A percentile compares a stretch with the other conserved stretches of the same genome.
Conservation (phyloP, 2,113 vertebrate species). For the Sebastes fasciatus region DNA sequence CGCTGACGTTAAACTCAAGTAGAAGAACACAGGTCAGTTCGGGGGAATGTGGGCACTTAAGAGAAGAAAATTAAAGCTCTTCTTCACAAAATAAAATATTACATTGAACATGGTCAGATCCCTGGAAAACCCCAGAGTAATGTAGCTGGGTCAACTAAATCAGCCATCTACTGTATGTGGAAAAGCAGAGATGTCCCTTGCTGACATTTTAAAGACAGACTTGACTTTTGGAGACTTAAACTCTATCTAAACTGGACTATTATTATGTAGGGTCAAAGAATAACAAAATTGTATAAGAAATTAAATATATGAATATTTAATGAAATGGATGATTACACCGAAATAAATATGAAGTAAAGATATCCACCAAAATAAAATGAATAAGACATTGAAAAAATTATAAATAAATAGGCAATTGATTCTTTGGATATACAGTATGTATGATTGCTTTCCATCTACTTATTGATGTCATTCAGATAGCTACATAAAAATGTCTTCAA, state of each 20-base stretch:
- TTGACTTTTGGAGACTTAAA: neutral
- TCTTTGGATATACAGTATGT: too few relatives aligned
- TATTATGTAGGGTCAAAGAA: neutral
- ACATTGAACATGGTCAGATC: slow-evolving; percentile 20
- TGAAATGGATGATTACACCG: neutral
- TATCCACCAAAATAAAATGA: neutral
- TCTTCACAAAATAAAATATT: slow-evolving; percentile 1
- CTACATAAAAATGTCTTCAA: too few relatives aligned
- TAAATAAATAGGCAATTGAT: neutral
- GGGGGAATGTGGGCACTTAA: neutral
- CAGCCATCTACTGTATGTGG: neutral
- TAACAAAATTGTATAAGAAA: neutral
- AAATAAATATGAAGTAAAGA: neutral
- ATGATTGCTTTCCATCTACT: too few relatives aligned
- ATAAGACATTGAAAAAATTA: neutral
- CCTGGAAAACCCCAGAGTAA: slow-evolving; percentile 29
- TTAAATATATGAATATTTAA: neutral
- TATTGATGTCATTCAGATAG: too few relatives aligned
- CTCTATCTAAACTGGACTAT: neutral
- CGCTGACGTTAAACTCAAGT: neutral
- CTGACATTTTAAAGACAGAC: neutral
- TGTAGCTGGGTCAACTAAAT: neutral
- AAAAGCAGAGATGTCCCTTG: neutral
- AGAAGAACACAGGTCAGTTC: slow-evolving; percentile 7
- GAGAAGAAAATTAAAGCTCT: slow-evolving; percentile 3